Conservation (phyloP, 2,888 invertebrate genomes). For the Watsonalla cultraria region DNA sequence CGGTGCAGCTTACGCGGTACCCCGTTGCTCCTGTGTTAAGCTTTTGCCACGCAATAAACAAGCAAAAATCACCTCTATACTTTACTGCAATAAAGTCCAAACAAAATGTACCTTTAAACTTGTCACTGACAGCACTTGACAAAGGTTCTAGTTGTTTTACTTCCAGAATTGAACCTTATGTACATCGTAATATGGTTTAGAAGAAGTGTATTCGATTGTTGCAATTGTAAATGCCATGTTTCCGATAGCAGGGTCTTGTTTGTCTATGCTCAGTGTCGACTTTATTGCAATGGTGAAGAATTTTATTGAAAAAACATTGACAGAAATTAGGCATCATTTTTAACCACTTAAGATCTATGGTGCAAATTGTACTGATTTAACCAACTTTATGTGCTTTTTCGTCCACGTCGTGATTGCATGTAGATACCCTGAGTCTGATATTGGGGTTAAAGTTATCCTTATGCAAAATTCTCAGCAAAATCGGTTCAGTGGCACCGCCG, state of each 20-base stretch:
- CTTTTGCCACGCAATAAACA: conserved; percentile 3
- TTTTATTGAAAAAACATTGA: conserved; percentile 12
- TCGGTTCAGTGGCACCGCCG: too few relatives aligned
- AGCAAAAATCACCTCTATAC: conserved; percentile 7
- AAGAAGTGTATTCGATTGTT: conserved; percentile 10
- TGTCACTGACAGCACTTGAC: conserved; percentile 15
- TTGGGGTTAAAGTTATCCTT: too few relatives aligned
- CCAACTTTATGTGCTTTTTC: too few relatives aligned
- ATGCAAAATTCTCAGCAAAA: too few relatives aligned
- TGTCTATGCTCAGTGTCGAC: conserved; percentile 27
- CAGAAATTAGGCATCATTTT: neutral
- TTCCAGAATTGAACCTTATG: conserved; percentile 16
- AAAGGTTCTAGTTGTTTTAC: conserved; percentile 15
- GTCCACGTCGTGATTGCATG: too few relatives aligned
- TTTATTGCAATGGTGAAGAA: conserved; percentile 25
- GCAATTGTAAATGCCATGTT: conserved; percentile 18
- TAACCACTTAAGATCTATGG: too few relatives aligned
- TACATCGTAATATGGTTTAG: conserved; percentile 10
- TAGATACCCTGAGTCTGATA: too few relatives aligned
- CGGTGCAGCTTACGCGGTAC: conserved; percentile 52
- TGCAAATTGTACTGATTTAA: too few relatives aligned
- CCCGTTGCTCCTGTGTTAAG: conserved; percentile 27
- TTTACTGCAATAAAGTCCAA: conserved; percentile 1
- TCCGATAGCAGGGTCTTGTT: conserved; percentile 26
- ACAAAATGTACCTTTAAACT: conserved; percentile 7